These are phyloP conservation scores for Caracal caracal DNA, from an alignment of 2,113 vertebrate species.

Conservation along the genomic window DNA sequence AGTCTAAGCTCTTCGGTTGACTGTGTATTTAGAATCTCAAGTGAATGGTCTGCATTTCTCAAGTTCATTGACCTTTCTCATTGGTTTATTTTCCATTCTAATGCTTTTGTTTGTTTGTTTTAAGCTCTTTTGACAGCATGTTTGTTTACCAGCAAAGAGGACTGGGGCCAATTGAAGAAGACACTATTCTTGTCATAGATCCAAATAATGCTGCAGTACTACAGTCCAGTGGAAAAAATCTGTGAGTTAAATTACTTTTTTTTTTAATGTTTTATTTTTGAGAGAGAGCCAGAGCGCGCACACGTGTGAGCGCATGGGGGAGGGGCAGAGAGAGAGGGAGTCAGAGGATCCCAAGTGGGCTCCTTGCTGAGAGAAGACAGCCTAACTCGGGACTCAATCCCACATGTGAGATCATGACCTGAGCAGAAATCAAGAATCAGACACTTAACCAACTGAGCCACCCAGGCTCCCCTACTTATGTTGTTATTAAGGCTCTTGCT, in stretches of 20 bases:
- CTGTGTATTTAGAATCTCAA: not conserved
- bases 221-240: conserved; percentile 91
- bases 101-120: conserved; percentile 56
- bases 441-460: no score
- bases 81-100: conserved; percentile 59
- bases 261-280: no score
- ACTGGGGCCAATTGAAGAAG: conserved; percentile 95
- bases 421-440: no score
- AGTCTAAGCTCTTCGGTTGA: not conserved
- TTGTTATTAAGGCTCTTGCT: not conserved
- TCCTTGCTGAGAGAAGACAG: no score
- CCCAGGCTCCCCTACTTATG: not conserved
- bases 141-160: conserved; percentile 93
- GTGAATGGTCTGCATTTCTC: not conserved
- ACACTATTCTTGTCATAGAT: conserved; percentile 93
- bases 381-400: no score
- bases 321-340: no score
- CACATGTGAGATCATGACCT: no score
- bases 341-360: no score
- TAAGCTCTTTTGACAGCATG: conserved; percentile 93
- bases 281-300: no score
- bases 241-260: conserved; percentile 86
- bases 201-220: conserved; percentile 89
- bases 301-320: no score
- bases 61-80: not conserved